These are phyloP conservation scores for Penaeus monodon DNA, from an alignment of 2,888 invertebrate genomes.

Conservation along the genomic window DNA sequence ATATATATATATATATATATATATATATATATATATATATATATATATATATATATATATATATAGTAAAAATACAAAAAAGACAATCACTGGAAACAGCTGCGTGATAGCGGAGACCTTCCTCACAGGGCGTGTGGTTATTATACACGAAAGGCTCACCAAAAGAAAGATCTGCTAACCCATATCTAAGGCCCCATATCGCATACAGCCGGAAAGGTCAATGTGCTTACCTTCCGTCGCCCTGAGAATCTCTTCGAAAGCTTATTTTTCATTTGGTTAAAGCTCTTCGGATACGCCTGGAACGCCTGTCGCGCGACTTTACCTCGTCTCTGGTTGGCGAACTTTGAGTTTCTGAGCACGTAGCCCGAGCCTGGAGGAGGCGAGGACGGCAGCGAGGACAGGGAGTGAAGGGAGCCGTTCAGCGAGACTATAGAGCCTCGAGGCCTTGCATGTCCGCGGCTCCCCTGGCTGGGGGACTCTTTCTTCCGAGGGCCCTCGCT, in stretches of 20 bases:
- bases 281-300: conserved; percentile 54
- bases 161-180: too few relatives aligned
- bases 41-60: too few relatives aligned
- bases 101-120: too few relatives aligned
- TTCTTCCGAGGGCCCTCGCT: neutral
- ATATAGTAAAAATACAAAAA: too few relatives aligned
- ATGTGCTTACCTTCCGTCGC: conserved; percentile 28
- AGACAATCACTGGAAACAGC: too few relatives aligned
- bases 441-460: neutral
- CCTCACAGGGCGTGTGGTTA: too few relatives aligned
- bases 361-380: conserved; percentile 39
- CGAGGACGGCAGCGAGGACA: conserved; percentile 31
- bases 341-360: conserved; percentile 45
- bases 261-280: conserved; percentile 40
- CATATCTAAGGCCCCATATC: too few relatives aligned
- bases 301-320: conserved; percentile 50
- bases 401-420: conserved; percentile 42
- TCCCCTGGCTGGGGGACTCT: neutral
- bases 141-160: too few relatives aligned
- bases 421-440: conserved; percentile 39
- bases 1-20: too few relatives aligned
- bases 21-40: too few relatives aligned
- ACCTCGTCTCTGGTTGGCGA: conserved; percentile 32
- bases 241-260: conserved; percentile 27
- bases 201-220: too few relatives aligned